Evolutionary conservation across 1,140 invertebrate species (phyloP).

Genomic region (Drosophila novamexicana): DNA sequence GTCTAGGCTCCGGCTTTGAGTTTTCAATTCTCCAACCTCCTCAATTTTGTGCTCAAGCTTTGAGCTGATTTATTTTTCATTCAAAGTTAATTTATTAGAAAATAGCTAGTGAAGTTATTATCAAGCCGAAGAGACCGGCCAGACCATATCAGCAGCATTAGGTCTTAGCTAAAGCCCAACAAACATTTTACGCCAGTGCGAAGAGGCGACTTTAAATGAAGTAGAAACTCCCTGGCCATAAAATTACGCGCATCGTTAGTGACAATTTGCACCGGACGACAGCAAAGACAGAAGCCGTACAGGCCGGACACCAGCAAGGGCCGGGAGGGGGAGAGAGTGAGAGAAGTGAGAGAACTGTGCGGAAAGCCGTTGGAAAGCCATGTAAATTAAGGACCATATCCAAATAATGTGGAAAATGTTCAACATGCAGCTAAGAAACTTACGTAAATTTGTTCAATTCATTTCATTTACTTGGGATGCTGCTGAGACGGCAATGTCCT

Average conservation of each 20-base stretch:
- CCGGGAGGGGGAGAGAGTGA: not conserved
- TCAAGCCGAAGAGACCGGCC: slow-evolving; percentile 61
- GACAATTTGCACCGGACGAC: slow-evolving; percentile 71
- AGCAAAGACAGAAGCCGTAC: slow-evolving; percentile 15
- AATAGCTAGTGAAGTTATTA: slow-evolving; percentile 78
- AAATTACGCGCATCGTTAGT: slow-evolving; percentile 82
- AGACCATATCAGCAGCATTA: slow-evolving; percentile 61
- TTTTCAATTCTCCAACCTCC: not conserved
- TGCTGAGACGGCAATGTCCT: slow-evolving; percentile 45
- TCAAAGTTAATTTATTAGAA: slow-evolving; percentile 83
- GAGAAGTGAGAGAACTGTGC: not conserved
- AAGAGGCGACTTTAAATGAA: slow-evolving; percentile 69
- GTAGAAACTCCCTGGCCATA: slow-evolving; percentile 75
- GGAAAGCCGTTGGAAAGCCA: slow-evolving; percentile 21
- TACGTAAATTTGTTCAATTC: slow-evolving; percentile 70
- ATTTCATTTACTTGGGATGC: slow-evolving; percentile 63
- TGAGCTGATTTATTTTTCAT: slow-evolving; percentile 74
- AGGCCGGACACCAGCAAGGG: slow-evolving; percentile 2
- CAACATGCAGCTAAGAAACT: slow-evolving; percentile 59
- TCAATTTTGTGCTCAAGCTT: slow-evolving; percentile 38
- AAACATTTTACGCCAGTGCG: slow-evolving; percentile 56
- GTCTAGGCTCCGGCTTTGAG: not conserved
- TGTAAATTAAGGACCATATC: slow-evolving; percentile 68
- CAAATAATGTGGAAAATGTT: slow-evolving; percentile 60
- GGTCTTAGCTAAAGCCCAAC: slow-evolving; percentile 57